Percentiles rank a stretch among this genome's conserved stretches.
phyloP scores from a whole-genome alignment of 2,888 invertebrate genomes.

The Drosophila infuscata region DNA sequence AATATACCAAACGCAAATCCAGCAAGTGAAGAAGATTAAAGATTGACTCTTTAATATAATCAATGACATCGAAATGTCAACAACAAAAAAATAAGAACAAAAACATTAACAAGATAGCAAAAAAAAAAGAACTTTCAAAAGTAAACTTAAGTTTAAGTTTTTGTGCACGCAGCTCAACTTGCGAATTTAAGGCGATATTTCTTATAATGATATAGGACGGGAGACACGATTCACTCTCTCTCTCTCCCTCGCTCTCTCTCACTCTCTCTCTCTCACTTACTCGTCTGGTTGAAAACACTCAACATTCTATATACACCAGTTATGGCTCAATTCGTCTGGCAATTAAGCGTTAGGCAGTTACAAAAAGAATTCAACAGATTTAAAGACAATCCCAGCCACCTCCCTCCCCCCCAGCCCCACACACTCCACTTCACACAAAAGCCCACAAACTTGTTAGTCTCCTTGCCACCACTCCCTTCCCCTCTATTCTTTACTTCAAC shows the following conservation, averaged over 20 bases:
- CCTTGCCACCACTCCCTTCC: background rate
- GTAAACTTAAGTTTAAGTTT: conserved; percentile 13
- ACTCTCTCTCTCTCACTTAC: background rate
- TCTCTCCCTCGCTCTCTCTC: background rate
- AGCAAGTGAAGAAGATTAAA: background rate
- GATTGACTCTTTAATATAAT: background rate
- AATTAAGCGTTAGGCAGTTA: conserved; percentile 29
- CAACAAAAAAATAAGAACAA: background rate
- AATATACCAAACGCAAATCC: background rate
- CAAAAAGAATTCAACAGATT: conserved; percentile 40
- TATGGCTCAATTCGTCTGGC: conserved; percentile 50
- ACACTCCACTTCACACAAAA: background rate
- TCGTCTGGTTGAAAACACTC: conserved; percentile 11
- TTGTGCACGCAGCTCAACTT: conserved; percentile 1
- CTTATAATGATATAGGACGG: conserved; percentile 14
- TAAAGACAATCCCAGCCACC: background rate
- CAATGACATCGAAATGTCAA: background rate
- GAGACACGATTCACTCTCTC: background rate
- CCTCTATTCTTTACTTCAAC: background rate
- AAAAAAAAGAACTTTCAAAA: conserved; percentile 7
- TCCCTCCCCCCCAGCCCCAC: background rate
- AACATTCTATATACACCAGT: conserved; percentile 21
- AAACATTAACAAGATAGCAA: no score
- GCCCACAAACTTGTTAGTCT: background rate
- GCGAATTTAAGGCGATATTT: conserved; percentile 25